Evolutionary conservation across 2,113 vertebrate species (phyloP).

Genomic region (Muscicapa adusta): DNA sequence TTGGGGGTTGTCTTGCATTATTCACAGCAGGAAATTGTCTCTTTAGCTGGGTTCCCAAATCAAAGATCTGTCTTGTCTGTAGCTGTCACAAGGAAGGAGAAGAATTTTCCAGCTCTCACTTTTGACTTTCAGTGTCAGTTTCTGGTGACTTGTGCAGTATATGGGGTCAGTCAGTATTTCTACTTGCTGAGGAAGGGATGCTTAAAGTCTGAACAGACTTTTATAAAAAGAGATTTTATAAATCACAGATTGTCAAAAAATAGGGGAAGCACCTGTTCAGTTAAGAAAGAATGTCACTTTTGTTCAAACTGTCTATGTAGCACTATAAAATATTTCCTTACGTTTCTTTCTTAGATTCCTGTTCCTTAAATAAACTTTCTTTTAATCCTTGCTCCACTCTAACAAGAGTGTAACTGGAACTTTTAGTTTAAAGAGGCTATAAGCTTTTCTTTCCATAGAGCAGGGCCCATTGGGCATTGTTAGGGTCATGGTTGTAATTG

Average conservation of each 20-base stretch:
- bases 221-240: neutral
- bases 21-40: neutral
- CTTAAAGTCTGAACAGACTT: neutral
- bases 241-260: neutral
- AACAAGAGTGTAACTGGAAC: neutral
- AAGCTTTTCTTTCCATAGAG: neutral
- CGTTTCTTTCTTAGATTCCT: neutral
- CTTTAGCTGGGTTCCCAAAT: neutral
- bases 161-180: neutral
- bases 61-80: neutral
- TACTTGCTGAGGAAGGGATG: neutral
- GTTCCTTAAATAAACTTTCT: neutral
- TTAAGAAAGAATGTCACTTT: neutral
- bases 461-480: neutral
- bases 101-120: neutral
- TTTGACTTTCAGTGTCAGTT: neutral
- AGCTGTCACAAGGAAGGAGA: neutral
- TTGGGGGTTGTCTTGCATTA: neutral
- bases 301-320: neutral
- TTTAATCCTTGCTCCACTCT: neutral
- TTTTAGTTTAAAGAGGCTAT: neutral
- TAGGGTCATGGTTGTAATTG: neutral
- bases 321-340: neutral
- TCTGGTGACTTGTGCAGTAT: neutral
- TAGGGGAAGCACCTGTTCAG: neutral